phyloP scores from a whole-genome alignment of 2,888 invertebrate genomes.

The Pyrrhosoma nymphula region DNA sequence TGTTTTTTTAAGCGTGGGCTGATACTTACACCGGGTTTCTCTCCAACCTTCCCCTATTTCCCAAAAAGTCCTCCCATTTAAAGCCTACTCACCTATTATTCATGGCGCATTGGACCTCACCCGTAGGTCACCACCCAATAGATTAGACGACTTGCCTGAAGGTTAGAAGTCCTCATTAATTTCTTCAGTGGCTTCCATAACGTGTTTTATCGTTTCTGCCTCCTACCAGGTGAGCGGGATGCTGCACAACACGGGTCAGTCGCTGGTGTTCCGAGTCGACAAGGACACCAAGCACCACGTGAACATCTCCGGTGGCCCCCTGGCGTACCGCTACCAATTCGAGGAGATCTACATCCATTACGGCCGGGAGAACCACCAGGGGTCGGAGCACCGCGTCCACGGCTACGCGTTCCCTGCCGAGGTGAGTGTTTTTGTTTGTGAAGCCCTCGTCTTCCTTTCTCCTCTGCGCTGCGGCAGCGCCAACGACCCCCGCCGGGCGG shows the following conservation, averaged over 20 bases:
- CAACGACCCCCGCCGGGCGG: no score
- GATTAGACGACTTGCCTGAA: no score
- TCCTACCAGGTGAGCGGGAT: slow-evolving; percentile 88
- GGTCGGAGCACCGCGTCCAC: slow-evolving; percentile 97
- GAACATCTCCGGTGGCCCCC: slow-evolving; percentile 97
- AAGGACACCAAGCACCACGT: slow-evolving; percentile 94
- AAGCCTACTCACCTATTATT: no score
- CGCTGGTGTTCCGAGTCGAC: slow-evolving; percentile 93
- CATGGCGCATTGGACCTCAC: no score
- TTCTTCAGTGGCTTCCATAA: no score
- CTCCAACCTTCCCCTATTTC: no score
- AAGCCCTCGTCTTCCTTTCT: not conserved
- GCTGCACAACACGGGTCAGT: slow-evolving; percentile 96
- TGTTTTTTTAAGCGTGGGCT: no score
- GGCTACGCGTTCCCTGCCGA: slow-evolving; percentile 98
- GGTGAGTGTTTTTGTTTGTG: slow-evolving; percentile 82
- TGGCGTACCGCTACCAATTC: slow-evolving; percentile 96
- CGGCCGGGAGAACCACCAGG: slow-evolving; percentile 92
- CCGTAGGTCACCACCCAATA: no score
- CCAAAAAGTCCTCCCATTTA: no score
- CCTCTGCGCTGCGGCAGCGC: not conserved
- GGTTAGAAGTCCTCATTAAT: no score
- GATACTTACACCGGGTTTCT: no score
- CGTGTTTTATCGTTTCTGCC: not conserved
- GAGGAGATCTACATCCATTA: slow-evolving; percentile 98